These are phyloP conservation scores for Paelopatides confundens DNA, from an alignment of 53 echinoderm and acorn worm genomes.

Conservation along the genomic window DNA sequence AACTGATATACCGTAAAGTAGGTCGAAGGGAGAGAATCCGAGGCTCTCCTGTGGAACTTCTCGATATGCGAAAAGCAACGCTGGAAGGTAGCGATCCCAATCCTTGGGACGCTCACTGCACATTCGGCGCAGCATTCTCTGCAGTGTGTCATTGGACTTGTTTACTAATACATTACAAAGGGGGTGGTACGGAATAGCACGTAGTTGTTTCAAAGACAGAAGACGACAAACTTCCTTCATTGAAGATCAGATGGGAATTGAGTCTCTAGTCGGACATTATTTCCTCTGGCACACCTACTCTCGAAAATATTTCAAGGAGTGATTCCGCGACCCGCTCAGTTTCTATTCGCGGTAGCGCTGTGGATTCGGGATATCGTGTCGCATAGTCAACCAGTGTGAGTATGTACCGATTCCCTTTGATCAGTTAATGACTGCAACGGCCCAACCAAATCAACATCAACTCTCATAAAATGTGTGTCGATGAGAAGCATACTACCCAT, in stretches of 20 bases:
- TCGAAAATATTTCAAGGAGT: constrained; percentile 17
- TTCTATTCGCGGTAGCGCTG: constrained; percentile 22
- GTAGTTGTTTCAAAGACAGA: not conserved
- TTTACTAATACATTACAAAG: too few relatives aligned
- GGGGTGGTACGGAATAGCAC: too few relatives aligned
- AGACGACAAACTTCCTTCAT: constrained; percentile 6
- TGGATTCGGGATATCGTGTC: constrained; percentile 34
- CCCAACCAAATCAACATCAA: constrained; percentile 38
- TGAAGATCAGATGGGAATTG: not conserved
- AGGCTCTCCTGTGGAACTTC: too few relatives aligned
- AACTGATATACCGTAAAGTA: too few relatives aligned
- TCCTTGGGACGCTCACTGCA: too few relatives aligned
- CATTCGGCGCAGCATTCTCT: too few relatives aligned
- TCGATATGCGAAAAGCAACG: too few relatives aligned
- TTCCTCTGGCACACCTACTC: constrained; percentile 27
- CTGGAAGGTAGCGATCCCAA: too few relatives aligned
- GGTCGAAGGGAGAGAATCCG: too few relatives aligned
- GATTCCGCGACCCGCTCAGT: constrained; percentile 38
- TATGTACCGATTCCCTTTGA: constrained; percentile 15
- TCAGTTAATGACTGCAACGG: constrained; percentile 21
- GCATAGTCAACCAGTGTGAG: constrained; percentile 3
- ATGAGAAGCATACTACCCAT: not conserved
- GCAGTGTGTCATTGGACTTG: too few relatives aligned
- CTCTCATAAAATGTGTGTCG: not conserved
- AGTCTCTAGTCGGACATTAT: constrained; percentile 17